Percentiles rank a stretch among this genome's conserved stretches.
Evolutionary conservation across 2,113 vertebrate species (phyloP).

Genomic region (Penelope pileata): DNA sequence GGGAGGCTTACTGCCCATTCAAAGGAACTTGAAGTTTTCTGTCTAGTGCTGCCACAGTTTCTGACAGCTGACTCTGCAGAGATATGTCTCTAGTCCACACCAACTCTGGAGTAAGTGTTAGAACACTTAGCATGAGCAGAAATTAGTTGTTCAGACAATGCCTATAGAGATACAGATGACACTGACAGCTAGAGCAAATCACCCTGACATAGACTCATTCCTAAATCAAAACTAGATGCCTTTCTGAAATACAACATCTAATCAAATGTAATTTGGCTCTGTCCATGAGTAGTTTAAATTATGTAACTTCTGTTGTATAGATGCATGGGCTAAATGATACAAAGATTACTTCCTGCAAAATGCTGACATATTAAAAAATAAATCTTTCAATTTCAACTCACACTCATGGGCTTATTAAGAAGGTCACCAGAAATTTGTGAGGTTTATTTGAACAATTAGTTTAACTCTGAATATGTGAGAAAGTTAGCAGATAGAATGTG

Average conservation of each 20-base stretch:
- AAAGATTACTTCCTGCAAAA: neutral
- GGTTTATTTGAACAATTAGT: neutral
- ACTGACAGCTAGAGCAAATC: neutral
- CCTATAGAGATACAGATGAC: neutral
- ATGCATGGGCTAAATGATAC: neutral
- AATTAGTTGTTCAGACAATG: neutral
- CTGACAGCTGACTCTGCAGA: neutral
- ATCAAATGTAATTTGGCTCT: neutral
- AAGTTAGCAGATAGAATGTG: neutral
- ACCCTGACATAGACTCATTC: neutral
- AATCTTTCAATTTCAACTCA: neutral
- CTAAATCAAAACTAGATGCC: neutral
- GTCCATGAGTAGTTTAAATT: neutral
- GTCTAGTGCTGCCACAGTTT: neutral
- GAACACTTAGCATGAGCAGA: neutral
- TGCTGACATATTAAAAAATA: neutral
- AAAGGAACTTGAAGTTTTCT: neutral
- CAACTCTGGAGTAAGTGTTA: neutral
- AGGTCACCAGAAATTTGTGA: neutral
- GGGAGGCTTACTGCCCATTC: neutral
- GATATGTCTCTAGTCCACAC: neutral
- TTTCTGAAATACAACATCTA: neutral
- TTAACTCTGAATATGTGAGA: neutral
- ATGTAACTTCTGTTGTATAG: neutral
- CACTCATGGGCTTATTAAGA: neutral